These are phyloP conservation scores for Harpalus rufipes DNA, from an alignment of 2,888 invertebrate genomes.

Conservation along the genomic window DNA sequence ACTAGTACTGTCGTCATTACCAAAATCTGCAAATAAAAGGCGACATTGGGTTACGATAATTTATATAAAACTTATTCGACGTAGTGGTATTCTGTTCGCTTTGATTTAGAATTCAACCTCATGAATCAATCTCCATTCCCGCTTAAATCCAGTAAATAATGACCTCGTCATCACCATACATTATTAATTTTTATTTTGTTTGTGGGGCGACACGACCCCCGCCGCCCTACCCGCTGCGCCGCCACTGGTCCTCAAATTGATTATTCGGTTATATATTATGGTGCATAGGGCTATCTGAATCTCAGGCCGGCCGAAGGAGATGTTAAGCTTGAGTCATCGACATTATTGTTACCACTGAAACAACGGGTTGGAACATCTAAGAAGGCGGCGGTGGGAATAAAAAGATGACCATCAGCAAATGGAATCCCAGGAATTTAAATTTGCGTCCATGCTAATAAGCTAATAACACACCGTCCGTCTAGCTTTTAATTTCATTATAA, in stretches of 20 bases:
- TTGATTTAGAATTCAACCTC: not conserved
- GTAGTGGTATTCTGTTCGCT: not conserved
- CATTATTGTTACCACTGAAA: slow-evolving; percentile 56
- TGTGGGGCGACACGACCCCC: slow-evolving; percentile 59
- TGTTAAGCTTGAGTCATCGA: slow-evolving; percentile 49
- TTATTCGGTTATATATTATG: slow-evolving; percentile 62
- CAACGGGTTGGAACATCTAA: slow-evolving; percentile 52
- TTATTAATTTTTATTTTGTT: slow-evolving; percentile 67
- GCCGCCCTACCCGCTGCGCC: slow-evolving; percentile 38
- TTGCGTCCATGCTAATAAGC: slow-evolving; percentile 47
- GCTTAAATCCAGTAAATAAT: slow-evolving; percentile 62
- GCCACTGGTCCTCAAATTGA: slow-evolving; percentile 61
- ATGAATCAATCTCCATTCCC: slow-evolving; percentile 8
- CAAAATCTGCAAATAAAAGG: no score
- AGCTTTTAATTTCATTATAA: slow-evolving; percentile 52
- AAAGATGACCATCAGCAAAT: slow-evolving; percentile 44
- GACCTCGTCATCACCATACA: slow-evolving; percentile 65
- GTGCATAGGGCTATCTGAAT: slow-evolving; percentile 9
- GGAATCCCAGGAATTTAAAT: slow-evolving; percentile 53
- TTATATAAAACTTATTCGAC: not conserved
- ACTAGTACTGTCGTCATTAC: no score
- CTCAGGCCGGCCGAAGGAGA: slow-evolving; percentile 35
- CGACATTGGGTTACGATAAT: not conserved
- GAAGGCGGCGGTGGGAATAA: slow-evolving; percentile 35
- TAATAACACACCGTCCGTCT: slow-evolving; percentile 10